Percentiles rank a stretch among this genome's conserved stretches.
These are phyloP conservation scores for Thymelicus acteon DNA, from an alignment of 2,888 invertebrate species.

Conservation along the genomic window DNA sequence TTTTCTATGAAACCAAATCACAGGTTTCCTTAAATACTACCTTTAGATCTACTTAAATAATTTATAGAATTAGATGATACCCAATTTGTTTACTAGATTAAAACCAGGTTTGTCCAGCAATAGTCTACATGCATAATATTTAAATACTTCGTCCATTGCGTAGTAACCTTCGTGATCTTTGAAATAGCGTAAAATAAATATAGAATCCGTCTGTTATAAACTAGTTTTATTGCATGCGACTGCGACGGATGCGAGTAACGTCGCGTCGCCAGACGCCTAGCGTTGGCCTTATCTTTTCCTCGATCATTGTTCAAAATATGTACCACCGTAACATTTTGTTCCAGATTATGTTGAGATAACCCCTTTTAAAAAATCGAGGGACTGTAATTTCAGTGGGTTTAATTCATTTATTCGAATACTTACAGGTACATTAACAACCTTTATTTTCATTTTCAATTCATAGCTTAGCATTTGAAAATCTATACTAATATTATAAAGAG, in stretches of 20 bases:
- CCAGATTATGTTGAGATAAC: conserved; percentile 1
- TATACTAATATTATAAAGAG: too few species aligned
- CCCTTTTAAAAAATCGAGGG: not conserved
- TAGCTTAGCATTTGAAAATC: too few species aligned
- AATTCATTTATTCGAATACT: not conserved
- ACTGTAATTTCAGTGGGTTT: not conserved
- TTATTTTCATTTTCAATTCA: too few species aligned
- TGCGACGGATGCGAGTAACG: conserved; percentile 16
- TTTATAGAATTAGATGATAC: too few species aligned
- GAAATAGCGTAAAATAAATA: conserved; percentile 5
- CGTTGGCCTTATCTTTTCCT: conserved; percentile 13
- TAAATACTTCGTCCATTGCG: not conserved
- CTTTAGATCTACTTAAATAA: too few species aligned
- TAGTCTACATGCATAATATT: not conserved
- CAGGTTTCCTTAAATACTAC: too few species aligned
- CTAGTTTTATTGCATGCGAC: conserved; percentile 6
- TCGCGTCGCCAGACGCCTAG: not conserved
- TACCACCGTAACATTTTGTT: not conserved
- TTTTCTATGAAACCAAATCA: too few species aligned
- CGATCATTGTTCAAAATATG: conserved; percentile 2
- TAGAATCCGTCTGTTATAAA: conserved; percentile 7
- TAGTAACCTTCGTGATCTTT: not conserved
- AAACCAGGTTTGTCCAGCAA: not conserved
- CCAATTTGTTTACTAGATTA: too few species aligned
- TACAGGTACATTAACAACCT: not conserved